A percentile compares a stretch with the other conserved stretches of the same genome.
phyloP scores from a whole-genome alignment of 2,113 vertebrate genomes.

The Tupaia chinensis region DNA sequence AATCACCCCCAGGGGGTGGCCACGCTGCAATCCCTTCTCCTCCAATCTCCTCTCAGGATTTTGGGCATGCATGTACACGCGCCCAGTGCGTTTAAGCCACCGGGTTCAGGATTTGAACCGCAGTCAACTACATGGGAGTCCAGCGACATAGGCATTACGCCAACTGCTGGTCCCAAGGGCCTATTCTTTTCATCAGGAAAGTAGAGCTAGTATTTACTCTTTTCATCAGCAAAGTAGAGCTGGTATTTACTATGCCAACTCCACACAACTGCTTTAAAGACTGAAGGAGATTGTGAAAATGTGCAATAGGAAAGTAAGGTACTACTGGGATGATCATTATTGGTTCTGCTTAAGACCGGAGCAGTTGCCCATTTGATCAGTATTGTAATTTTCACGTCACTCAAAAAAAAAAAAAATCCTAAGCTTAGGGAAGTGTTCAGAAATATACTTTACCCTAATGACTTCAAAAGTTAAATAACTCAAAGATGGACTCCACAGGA shows the following conservation, averaged over 20 bases:
- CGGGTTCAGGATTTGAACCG: too few relatives aligned
- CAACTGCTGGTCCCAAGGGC: too few relatives aligned
- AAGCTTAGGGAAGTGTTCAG: constrained; percentile 47
- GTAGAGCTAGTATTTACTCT: neutral
- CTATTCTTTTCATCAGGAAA: too few relatives aligned
- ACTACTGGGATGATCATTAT: neutral
- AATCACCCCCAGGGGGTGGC: too few relatives aligned
- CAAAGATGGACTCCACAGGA: neutral
- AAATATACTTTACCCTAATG: neutral
- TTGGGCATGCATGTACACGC: too few relatives aligned
- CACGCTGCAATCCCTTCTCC: too few relatives aligned
- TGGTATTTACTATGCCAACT: neutral
- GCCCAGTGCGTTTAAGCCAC: too few relatives aligned
- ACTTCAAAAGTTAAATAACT: constrained; percentile 46
- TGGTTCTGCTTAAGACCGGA: neutral
- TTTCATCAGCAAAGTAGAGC: neutral
- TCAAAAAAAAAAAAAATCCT: constrained; percentile 46
- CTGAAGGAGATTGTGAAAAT: neutral
- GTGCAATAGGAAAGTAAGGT: neutral
- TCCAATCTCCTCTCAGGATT: too few relatives aligned
- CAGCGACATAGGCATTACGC: too few relatives aligned
- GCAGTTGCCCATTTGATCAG: neutral
- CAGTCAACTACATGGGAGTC: too few relatives aligned
- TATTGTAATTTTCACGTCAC: constrained; percentile 46
- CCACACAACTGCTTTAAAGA: neutral